A percentile compares a stretch with the other conserved stretches of the same genome.
phyloP scores from a whole-genome alignment of 2,797 vertebrate species.

The Enteromius trimaculatus region DNA sequence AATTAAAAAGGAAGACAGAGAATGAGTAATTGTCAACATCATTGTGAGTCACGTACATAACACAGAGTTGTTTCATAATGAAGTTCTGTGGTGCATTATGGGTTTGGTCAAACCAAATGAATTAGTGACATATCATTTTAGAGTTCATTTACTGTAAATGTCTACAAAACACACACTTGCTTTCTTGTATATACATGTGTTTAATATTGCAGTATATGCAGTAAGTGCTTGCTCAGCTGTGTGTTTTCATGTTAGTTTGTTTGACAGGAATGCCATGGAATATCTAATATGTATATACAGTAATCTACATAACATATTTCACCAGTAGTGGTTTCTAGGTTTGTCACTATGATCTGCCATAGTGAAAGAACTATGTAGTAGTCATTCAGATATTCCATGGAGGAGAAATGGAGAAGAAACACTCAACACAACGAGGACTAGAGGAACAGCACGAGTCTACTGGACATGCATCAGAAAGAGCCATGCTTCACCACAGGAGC shows the following conservation, averaged over 20 bases:
- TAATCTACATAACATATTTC: neutral
- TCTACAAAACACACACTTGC: neutral
- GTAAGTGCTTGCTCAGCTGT: constrained; percentile 13
- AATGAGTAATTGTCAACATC: constrained; percentile 80
- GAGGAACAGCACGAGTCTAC: constrained; percentile 53
- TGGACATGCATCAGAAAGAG: constrained; percentile 66
- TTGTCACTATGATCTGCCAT: neutral
- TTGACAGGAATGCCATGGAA: constrained; percentile 41
- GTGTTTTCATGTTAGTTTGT: neutral
- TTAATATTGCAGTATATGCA: neutral
- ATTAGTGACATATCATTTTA: neutral
- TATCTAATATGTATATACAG: constrained; percentile 40
- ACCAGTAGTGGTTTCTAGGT: neutral
- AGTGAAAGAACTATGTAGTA: constrained; percentile 51
- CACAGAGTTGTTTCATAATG: constrained; percentile 62
- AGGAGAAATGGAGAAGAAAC: constrained; percentile 63
- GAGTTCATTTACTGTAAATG: neutral
- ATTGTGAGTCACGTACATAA: constrained; percentile 75
- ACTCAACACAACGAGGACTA: constrained; percentile 61
- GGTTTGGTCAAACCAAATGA: neutral
- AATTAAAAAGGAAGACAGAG: constrained; percentile 79
- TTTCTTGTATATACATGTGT: neutral
- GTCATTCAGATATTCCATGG: constrained; percentile 65
- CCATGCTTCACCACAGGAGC: constrained; percentile 71
- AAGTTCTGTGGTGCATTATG: constrained; percentile 45